These are phyloP conservation scores for Plecotus auritus DNA, from an alignment of 2,113 vertebrate species.

Conservation along the genomic window DNA sequence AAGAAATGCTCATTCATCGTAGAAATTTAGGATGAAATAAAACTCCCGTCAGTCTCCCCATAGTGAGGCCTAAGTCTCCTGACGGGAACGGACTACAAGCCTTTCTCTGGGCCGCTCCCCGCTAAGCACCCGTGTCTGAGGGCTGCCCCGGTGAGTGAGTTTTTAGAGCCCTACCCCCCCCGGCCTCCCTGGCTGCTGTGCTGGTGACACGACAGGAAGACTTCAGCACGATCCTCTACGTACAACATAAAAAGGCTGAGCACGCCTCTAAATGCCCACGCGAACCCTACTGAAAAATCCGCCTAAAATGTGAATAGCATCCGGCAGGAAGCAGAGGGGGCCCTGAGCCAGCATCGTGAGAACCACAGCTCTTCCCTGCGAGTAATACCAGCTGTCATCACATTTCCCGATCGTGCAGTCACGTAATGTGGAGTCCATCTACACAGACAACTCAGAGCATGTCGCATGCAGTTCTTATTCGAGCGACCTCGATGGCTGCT, in stretches of 20 bases:
- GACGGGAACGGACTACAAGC: background rate
- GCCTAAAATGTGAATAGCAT: background rate
- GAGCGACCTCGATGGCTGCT: background rate
- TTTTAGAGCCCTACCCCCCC: background rate
- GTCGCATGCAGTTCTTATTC: background rate
- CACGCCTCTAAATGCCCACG: background rate
- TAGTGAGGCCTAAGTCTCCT: background rate
- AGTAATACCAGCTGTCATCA: conserved; percentile 48
- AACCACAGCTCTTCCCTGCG: conserved; percentile 3
- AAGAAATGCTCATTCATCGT: background rate
- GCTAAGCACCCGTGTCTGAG: background rate
- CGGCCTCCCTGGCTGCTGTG: background rate
- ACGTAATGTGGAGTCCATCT: conserved; percentile 12
- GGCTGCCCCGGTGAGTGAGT: background rate
- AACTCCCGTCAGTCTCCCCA: background rate
- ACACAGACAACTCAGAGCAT: background rate
- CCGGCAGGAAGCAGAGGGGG: conserved; percentile 16
- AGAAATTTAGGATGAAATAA: conserved; percentile 14
- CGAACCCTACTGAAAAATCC: background rate
- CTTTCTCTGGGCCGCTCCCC: background rate
- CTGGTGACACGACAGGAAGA: conserved; percentile 10
- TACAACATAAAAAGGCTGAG: conserved; percentile 1
- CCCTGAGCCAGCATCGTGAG: conserved; percentile 22
- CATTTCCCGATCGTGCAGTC: conserved; percentile 28
- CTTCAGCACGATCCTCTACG: background rate